phyloP scores from a whole-genome alignment of 1,140 invertebrate species.

The Aphelenchoides besseyi region DNA sequence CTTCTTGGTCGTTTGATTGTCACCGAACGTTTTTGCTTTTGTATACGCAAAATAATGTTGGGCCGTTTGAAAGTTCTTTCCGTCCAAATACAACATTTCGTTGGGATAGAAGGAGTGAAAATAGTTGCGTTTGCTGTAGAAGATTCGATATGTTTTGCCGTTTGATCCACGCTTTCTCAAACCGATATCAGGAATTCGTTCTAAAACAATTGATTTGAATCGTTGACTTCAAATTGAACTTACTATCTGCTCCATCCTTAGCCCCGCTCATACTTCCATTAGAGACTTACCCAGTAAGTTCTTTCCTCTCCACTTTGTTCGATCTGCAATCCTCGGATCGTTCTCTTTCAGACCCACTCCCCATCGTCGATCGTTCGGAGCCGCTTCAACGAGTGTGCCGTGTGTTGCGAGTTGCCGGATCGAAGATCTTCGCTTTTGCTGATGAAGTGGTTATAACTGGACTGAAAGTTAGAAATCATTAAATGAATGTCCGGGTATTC shows the following conservation, averaged over 20 bases:
- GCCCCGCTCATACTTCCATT: conserved; percentile 6
- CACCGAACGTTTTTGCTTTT: conserved; percentile 6
- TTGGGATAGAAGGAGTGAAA: conserved; percentile 7
- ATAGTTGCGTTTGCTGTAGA: conserved; percentile 8
- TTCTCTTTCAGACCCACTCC: conserved; percentile 1
- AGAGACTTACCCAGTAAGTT: conserved; percentile 6
- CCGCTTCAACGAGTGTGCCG: conserved; percentile 13
- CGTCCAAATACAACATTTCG: conserved; percentile 11
- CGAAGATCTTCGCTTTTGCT: no score
- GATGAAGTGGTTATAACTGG: no score
- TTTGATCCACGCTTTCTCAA: conserved; percentile 6
- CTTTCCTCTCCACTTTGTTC: conserved; percentile 6
- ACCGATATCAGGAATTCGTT: background rate
- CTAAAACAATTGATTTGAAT: background rate
- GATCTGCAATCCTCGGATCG: background rate
- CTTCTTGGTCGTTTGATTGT: background rate
- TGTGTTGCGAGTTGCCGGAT: background rate
- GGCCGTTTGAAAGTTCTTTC: background rate
- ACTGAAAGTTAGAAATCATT: no score
- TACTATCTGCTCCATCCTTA: conserved; percentile 3
- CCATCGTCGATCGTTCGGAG: conserved; percentile 11
- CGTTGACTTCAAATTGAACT: background rate
- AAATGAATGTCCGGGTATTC: no score
- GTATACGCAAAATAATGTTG: conserved; percentile 9
- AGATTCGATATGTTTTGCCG: background rate